Evolutionary conservation across 2,888 invertebrate genomes (phyloP).

Genomic region (Teinopalpus imperialis): DNA sequence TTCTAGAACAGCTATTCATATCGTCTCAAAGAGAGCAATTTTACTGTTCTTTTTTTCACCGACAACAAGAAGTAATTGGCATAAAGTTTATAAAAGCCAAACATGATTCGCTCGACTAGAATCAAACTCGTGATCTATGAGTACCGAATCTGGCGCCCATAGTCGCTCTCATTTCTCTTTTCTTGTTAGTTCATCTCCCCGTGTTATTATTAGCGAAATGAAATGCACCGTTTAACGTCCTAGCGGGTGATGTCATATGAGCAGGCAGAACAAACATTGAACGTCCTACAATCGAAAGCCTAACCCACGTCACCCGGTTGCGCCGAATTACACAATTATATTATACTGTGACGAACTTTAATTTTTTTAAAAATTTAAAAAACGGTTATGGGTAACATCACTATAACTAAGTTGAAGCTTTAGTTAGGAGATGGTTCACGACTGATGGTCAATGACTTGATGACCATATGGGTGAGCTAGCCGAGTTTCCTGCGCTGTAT

Average conservation of each 20-base stretch:
- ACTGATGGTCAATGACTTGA: too few species aligned
- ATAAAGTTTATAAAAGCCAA: constrained; percentile 24
- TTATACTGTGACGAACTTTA: constrained; percentile 33
- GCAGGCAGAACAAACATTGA: constrained; percentile 46
- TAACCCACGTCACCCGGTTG: constrained; percentile 56
- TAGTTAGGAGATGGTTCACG: too few species aligned
- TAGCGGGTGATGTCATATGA: constrained; percentile 51
- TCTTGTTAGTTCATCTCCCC: constrained; percentile 35
- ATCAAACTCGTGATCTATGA: constrained; percentile 25
- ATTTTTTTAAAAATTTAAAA: too few species aligned
- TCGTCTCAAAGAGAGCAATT: constrained; percentile 31
- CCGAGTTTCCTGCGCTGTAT: constrained; percentile 6
- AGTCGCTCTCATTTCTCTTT: constrained; percentile 26
- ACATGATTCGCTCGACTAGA: constrained; percentile 14
- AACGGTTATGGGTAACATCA: too few species aligned
- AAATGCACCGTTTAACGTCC: constrained; percentile 51
- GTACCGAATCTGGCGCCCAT: constrained; percentile 11
- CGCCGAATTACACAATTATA: constrained; percentile 52
- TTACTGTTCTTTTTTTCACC: constrained; percentile 27
- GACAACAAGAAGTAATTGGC: constrained; percentile 23
- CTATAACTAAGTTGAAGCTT: too few species aligned
- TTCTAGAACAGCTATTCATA: constrained; percentile 37
- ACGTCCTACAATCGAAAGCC: constrained; percentile 55
- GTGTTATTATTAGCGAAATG: constrained; percentile 41
- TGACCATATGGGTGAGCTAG: constrained; percentile 30